phyloP scores from a whole-genome alignment of 2,888 invertebrate species.

The Heterodera filipjevi region DNA sequence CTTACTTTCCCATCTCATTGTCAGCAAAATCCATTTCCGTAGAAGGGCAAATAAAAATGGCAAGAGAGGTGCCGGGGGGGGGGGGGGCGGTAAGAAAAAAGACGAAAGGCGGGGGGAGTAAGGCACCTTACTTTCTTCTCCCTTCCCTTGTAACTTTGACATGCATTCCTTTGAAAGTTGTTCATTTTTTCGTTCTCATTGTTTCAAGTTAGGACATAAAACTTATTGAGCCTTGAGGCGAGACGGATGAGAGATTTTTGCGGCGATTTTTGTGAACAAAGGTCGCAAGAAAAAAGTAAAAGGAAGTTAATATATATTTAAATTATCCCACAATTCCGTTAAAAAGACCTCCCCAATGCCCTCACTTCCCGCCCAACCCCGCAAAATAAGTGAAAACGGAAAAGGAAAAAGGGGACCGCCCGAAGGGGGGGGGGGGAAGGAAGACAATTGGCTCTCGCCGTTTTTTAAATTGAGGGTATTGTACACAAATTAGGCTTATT shows the following conservation, averaged over 20 bases:
- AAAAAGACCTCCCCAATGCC: too few species aligned
- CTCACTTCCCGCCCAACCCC: too few species aligned
- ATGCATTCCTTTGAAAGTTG: background rate
- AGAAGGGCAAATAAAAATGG: background rate
- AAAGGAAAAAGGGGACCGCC: background rate
- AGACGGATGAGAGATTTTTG: background rate
- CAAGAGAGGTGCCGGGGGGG: background rate
- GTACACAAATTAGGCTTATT: constrained; percentile 15
- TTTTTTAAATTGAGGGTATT: background rate
- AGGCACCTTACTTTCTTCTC: background rate
- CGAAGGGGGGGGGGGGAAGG: background rate
- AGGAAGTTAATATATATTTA: background rate
- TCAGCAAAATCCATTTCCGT: background rate
- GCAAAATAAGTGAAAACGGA: background rate
- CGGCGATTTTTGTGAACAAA: background rate
- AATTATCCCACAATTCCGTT: background rate
- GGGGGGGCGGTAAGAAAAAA: background rate
- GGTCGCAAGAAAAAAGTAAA: background rate
- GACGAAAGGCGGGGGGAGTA: background rate
- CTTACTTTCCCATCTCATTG: background rate
- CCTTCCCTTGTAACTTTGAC: background rate
- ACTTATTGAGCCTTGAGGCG: background rate
- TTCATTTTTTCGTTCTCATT: background rate
- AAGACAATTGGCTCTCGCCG: background rate
- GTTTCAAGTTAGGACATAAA: background rate